Evolutionary conservation across 30 jellyfish, hydroid and myxozoan species (phyloP), one percentile per base, ranked within the genome.

Genomic region (Hydractinia symbiolongicarpus): DNA sequence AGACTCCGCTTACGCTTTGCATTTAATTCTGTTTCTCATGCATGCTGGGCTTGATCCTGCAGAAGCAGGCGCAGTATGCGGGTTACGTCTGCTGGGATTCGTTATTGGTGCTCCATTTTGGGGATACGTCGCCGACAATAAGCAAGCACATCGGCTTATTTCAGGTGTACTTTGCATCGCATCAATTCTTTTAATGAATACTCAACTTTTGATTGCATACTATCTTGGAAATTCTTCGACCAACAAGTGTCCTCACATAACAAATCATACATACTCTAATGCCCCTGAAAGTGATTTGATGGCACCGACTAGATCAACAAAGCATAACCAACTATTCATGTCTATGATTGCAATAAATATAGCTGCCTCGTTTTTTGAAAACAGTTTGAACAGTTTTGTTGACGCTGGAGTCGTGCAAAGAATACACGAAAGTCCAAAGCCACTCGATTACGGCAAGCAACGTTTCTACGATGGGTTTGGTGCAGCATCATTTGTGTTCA

Each of bases 101-200:
- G 52, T 64, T 13, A 64, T 64, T 6, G 74, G 74, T 64, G 74
- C 74, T n/a, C 74, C 74, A 6, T 64, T 64, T 64, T 64, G 74
- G 74, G 74, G 74, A 6, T 64, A 64, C 40, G 9, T 64, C 9
- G 74, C 74, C 0, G 74, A 64, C 40, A 64, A 13, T 7, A n/a
- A 64, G 19, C 74, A 4, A 44, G 40, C 19, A 13, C 74, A 64
- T 64, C 9, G 74, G 4, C 17, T 64, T 6, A 64, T 64, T 64
- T 44, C 40, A n/a, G 19, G 6, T 9, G 4, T 64, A 64, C 40
- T 64, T 7, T 64, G 19, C 7, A 13, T 7, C 9, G 19, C 52
- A n/a, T 64, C 74, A n/a, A 13, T 64, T 64, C 40, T 64, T 9
- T 7, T 64, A n/a, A 64, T 64, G 74, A n/a, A 9, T 64, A 4